These are phyloP conservation scores for Recurvirostra avosetta DNA, from an alignment of 2,113 vertebrate species.

Conservation along the genomic window DNA sequence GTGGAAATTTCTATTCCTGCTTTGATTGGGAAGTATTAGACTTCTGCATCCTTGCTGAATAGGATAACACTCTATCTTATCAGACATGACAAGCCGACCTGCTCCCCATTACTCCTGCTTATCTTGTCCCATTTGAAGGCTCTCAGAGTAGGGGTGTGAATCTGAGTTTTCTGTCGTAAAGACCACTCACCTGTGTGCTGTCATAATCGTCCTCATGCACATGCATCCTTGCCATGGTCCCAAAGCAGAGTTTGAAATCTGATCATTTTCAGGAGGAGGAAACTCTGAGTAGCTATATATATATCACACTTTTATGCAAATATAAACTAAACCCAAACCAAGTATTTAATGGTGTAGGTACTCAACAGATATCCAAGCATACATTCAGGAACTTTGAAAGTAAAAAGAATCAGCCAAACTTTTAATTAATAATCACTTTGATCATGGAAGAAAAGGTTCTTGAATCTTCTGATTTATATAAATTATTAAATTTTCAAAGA, in stretches of 20 bases:
- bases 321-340: neutral
- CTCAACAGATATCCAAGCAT: neutral
- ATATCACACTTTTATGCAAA: neutral
- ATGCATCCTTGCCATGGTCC: neutral
- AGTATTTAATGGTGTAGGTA: neutral
- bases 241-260: neutral
- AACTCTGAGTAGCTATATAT: neutral
- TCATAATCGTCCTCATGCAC: too few relatives aligned
- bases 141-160: neutral
- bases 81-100: rapidly evolving
- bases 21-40: neutral
- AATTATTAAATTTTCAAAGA: neutral
- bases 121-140: neutral
- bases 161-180: neutral
- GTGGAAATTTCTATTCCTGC: neutral
- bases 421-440: neutral
- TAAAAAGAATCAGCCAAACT: neutral
- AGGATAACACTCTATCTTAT: neutral
- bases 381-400: neutral
- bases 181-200: neutral
- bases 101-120: rapidly evolving
- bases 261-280: neutral
- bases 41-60: neutral
- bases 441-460: neutral
- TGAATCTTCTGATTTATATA: neutral